Conservation (phyloP, 2,888 invertebrate species). For the Dyspetes luteomarginatus region DNA sequence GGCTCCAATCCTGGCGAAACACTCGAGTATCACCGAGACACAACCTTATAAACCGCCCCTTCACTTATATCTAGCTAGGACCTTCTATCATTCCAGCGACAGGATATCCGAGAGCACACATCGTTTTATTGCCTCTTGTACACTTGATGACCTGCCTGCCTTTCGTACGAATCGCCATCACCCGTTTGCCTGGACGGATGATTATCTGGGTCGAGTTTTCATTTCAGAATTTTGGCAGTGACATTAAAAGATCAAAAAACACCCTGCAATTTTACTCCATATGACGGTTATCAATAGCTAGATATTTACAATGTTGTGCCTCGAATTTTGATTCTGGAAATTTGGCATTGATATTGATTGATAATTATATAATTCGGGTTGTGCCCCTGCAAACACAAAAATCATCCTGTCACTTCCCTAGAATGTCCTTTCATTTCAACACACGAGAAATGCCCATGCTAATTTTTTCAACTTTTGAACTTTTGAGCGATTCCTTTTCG, state of each 20-base stretch:
- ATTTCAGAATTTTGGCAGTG: not conserved
- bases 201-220: no score
- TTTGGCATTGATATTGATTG: not conserved
- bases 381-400: not conserved
- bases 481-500: not conserved
- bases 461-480: no score
- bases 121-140: constrained; percentile 39
- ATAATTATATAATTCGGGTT: not conserved
- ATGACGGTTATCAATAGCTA: no score
- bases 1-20: constrained; percentile 48
- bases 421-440: not conserved
- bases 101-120: constrained; percentile 16
- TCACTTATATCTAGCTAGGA: constrained; percentile 2
- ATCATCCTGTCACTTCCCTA: not conserved
- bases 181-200: not conserved
- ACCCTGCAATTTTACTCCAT: not conserved
- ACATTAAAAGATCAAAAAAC: not conserved
- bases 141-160: constrained; percentile 10
- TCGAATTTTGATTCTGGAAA: not conserved
- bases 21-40: constrained; percentile 38
- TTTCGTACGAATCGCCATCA: not conserved
- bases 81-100: constrained; percentile 33
- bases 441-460: not conserved
- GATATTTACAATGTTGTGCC: no score
- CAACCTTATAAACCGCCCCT: constrained; percentile 26